Evolutionary conservation across 2,113 vertebrate species (phyloP), one percentile per base, ranked within the genome.

Genomic region (Catharus fuscescens): DNA sequence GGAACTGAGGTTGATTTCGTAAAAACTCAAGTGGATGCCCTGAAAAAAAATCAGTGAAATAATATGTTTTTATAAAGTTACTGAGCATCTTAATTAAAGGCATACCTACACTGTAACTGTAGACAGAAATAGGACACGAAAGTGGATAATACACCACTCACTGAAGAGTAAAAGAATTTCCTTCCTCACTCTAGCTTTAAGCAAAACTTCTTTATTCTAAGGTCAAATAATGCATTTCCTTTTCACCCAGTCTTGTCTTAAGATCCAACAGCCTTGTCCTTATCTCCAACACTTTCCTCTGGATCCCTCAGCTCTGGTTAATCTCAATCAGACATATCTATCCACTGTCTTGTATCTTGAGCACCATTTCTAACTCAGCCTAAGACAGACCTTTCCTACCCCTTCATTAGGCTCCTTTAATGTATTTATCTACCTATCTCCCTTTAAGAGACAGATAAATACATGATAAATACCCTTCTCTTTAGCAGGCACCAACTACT

Each of bases 1-100:
- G 99, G 95, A 99, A 99, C 94, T 99, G 99, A 74, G 99, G 99
- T 96, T 99, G 99, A 97, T 98, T 99, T 95, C 99, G 97, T 88
- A 99, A 98, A 98, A 99, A 99, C 96, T 98, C 99, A 97, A 99
- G 97, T 14, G 99, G 99, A 96, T 99, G 99, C 50, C 97, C 99
- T 99, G 91, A 44, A 96, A 65, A 56, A 48, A 62, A 8, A 66
- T 21, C 28, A 92, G 64, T 59, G 5, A 74, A 31, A 25, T 2
- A 53, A 25, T 2, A 53, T 1, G 9, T 3, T 62, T 76, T 57
- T 12, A 6, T 24, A 29, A 73, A 57, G 17, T 47, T 89, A 79
- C 10, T 12, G 21, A 36, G 12, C 44, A 48, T 67, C 44, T 64
- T 80, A 36, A 50, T 28, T 53, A 80, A 91, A 78, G 12, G 44